Conservation (phyloP, 2,113 vertebrate species). For the Dipodomys merriami region DNA sequence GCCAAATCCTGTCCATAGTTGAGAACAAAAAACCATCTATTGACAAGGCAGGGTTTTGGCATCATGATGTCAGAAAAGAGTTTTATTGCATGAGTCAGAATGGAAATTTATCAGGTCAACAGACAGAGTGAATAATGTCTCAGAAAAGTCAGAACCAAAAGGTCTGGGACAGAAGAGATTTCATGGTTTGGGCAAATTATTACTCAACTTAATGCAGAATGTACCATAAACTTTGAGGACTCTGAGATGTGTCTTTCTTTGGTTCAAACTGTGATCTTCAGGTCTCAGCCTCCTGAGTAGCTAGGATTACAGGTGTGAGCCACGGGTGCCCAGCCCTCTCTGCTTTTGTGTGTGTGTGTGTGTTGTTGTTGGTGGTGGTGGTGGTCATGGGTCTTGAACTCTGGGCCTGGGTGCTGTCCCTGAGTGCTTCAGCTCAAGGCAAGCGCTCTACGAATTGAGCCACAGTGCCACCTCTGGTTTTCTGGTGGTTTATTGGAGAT, state of each 20-base stretch:
- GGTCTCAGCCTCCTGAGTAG: too few relatives aligned
- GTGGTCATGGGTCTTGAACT: too few relatives aligned
- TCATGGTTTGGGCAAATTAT: background rate
- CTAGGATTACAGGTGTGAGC: too few relatives aligned
- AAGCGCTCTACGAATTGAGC: background rate
- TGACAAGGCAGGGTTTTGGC: slow-evolving; percentile 42
- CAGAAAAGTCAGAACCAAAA: background rate
- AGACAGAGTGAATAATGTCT: background rate
- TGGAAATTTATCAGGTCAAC: slow-evolving; percentile 52
- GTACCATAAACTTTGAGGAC: background rate
- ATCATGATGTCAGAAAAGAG: background rate
- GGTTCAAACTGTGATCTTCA: too few relatives aligned
- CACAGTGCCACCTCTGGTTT: background rate
- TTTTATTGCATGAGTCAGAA: slow-evolving; percentile 41
- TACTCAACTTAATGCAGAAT: background rate
- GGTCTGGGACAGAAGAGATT: slow-evolving; percentile 5
- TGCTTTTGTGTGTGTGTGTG: background rate
- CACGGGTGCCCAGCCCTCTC: background rate
- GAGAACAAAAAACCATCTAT: background rate
- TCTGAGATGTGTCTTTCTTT: too few relatives aligned
- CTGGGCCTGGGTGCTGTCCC: too few relatives aligned
- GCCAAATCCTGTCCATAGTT: slow-evolving; percentile 26
- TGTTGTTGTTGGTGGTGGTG: background rate
- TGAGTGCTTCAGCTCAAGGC: too few relatives aligned
- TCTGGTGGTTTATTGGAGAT: too few relatives aligned